Base-by-base conservation (phyloP, 2,113 vertebrate species). In the Larimichthys polyactis region DNA sequence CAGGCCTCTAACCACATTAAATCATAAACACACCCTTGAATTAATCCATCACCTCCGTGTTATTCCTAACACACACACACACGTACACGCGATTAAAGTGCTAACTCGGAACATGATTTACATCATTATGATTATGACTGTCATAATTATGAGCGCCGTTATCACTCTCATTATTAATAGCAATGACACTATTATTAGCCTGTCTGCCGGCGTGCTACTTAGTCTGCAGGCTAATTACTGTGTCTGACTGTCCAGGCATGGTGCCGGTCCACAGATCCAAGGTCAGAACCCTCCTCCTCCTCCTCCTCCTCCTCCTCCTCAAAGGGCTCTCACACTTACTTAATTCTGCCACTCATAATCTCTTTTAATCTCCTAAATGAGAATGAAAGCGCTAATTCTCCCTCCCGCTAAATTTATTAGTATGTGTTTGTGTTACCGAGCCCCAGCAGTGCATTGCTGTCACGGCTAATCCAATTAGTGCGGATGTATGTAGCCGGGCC, bases 381-480 rank as follows among this genome's bases (percentile, higher is more conserved):
- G 87, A 88, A 82, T 11, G 60, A 87, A 87, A 64, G 84, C 62
- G 71, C 88, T 89, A 91, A 94, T 95, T 92, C 83, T 82, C 68
- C 62, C 71, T 32, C 58, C 36, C 32, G 46, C 92, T 46, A 92
- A 91, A 93, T 94, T 93, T 93, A 94, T 95, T 93, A 94, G 93
- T 55, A 75, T 78, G 83, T 93, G 88, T 92, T 93, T 90, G 89
- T 89, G 89, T 82, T 62, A 49, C 68, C 5, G 67, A 90, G 89
- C 85, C 82, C 90, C 84, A 73, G 89, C 59, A 91, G 92, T 93
- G 94, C 90, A 93, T 94, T 94, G 90, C 94, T 94, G 93, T 94
- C 91, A 84, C 15, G 75, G 88, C 77, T 94, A 94, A 95, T 95
- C 94, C 93, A 95, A 95, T 95, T 95, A 94, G 86, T 76, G 79